Conservation (phyloP, 2,888 invertebrate species). For the Drosophila neoperkinsi region DNA sequence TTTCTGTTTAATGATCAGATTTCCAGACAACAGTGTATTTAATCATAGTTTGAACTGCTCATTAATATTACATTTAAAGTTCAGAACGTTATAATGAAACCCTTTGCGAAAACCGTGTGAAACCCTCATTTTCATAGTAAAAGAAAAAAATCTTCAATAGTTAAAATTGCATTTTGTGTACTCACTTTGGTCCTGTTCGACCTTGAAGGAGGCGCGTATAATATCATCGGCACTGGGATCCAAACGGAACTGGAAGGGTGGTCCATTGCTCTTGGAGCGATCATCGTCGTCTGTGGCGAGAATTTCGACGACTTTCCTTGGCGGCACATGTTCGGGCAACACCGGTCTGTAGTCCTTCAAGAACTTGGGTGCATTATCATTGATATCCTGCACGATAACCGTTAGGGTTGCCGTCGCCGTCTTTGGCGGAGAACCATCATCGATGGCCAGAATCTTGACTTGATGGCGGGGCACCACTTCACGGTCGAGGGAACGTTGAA, state of each 20-base stretch:
- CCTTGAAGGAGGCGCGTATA: conserved; percentile 97
- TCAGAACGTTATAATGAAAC: too few species aligned
- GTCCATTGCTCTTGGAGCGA: conserved; percentile 96
- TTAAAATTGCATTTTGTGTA: conserved; percentile 50
- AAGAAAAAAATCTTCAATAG: neutral
- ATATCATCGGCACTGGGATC: conserved; percentile 97
- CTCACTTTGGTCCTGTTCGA: conserved; percentile 97
- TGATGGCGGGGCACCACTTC: conserved; percentile 98
- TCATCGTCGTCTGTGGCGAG: conserved; percentile 97
- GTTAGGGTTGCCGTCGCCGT: conserved; percentile 97
- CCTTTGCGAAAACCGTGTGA: neutral
- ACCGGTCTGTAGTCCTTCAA: conserved; percentile 96
- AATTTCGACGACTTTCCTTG: conserved; percentile 96
- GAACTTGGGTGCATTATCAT: conserved; percentile 97
- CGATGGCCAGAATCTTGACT: conserved; percentile 97
- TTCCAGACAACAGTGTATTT: neutral
- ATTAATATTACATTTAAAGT: neutral
- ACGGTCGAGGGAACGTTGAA: conserved; percentile 95
- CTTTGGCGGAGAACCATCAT: conserved; percentile 96
- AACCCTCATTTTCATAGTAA: neutral
- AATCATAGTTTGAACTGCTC: neutral
- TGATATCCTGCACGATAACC: conserved; percentile 97
- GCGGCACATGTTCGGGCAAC: conserved; percentile 95
- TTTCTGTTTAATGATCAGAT: neutral
- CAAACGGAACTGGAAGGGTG: conserved; percentile 97